Evolutionary conservation across 2,113 vertebrate genomes (phyloP).

Genomic region (Planiliza haematocheilus): DNA sequence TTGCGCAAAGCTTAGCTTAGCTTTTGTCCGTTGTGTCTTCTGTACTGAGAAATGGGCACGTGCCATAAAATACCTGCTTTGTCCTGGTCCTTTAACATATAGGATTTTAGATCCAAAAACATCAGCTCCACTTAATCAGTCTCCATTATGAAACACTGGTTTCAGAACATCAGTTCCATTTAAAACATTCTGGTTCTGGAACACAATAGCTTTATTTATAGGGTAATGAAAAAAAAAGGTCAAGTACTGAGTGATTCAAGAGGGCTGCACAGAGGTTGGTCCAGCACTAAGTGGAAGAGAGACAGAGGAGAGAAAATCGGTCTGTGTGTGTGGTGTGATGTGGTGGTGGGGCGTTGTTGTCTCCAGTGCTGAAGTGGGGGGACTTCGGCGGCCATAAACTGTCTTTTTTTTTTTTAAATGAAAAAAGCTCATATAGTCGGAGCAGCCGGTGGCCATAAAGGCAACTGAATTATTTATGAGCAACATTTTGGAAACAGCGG

Average conservation of each 20-base stretch:
- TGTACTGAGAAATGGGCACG: no score
- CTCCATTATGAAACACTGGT: conserved; percentile 3
- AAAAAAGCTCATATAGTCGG: conserved; percentile 52
- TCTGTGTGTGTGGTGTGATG: neutral
- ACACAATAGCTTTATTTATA: conserved; percentile 36
- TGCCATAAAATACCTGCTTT: no score
- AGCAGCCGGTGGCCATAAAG: conserved; percentile 59
- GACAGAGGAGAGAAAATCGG: conserved; percentile 9
- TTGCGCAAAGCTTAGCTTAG: no score
- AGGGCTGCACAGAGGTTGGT: conserved; percentile 21
- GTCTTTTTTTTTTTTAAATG: conserved; percentile 49
- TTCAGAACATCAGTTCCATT: conserved; percentile 22
- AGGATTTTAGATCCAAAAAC: neutral
- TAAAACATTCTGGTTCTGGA: conserved; percentile 12
- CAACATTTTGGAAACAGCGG: conserved; percentile 72
- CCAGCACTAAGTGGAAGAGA: conserved; percentile 19
- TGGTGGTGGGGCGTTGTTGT: neutral
- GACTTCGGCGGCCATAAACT: conserved; percentile 54
- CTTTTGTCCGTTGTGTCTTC: no score
- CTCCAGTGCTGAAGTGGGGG: conserved; percentile 25
- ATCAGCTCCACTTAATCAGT: neutral
- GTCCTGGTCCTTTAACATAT: no score
- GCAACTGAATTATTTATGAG: conserved; percentile 79
- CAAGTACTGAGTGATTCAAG: conserved; percentile 23
- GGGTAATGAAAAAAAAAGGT: conserved; percentile 44